Evolutionary conservation across 2,797 vertebrate genomes (phyloP).

Genomic region (Picus viridis): DNA sequence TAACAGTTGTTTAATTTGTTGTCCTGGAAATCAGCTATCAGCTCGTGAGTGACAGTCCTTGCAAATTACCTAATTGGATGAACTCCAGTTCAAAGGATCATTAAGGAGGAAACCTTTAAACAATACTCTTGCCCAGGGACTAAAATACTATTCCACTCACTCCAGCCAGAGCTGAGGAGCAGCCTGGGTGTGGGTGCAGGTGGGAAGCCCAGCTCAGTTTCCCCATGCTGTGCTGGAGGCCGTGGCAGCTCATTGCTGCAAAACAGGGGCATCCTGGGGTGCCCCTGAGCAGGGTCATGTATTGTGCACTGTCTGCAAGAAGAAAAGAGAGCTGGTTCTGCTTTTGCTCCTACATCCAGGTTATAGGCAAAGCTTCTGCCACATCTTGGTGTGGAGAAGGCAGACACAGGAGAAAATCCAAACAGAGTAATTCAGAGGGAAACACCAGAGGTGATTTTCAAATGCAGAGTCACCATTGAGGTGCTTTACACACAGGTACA

Average conservation of each 20-base stretch:
- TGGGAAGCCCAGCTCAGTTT: rapidly evolving
- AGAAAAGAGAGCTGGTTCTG: neutral
- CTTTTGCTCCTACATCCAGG: neutral
- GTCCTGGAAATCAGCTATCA: neutral
- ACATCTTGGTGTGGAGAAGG: neutral
- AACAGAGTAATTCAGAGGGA: neutral
- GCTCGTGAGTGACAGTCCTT: neutral
- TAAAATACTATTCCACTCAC: neutral
- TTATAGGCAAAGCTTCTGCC: conserved; percentile 2
- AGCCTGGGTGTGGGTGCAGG: neutral
- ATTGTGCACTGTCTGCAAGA: neutral
- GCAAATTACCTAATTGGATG: neutral
- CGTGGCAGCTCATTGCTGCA: rapidly evolving
- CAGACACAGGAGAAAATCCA: neutral
- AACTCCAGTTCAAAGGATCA: neutral
- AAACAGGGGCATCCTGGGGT: neutral
- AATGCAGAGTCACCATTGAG: neutral
- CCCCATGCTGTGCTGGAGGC: neutral
- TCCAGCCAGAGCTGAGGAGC: neutral
- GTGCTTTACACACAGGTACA: neutral
- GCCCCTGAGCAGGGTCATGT: neutral
- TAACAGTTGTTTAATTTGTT: neutral
- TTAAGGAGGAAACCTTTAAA: neutral
- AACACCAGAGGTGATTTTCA: neutral
- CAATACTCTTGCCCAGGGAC: neutral